Evolutionary conservation across 2,888 invertebrate genomes (phyloP), one percentile per base, ranked within the genome.

Genomic region (Epistrophella euchroma): DNA sequence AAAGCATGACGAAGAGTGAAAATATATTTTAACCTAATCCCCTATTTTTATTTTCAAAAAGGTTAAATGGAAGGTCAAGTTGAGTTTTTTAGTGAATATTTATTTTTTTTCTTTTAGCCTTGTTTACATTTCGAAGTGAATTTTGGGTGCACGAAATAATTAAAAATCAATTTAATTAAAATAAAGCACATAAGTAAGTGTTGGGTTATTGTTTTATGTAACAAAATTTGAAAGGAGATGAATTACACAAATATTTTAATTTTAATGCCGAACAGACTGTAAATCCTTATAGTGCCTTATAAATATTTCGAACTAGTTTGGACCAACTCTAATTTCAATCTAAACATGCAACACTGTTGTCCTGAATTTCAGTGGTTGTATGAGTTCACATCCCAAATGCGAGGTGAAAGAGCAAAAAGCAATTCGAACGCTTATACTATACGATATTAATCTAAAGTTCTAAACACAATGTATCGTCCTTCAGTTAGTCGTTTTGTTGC

Each of bases 381-480:
- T 15, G n/a, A 28, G 25, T 52, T 15, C 25, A 43, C 22, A 52
- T 45, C 45, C 19, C 25, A 9, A 13, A 58, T 64, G 47, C 22
- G 19, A 66, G 76, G 50, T 64, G 40, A 45, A 66, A 66, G 72
- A 58, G 17, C 45, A 73, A 82, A 82, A 68, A 50, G 35, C 82
- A 52, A 35, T 45, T 35, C 58, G 17, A 79, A 66, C 58, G 50
- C 58, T 32, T 55, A 40, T 45, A 19, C 55, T 40, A 40, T 45
- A 19, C 55, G 72, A 77, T 77, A 58, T 60, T 17, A 71, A 82
- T 82, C 76, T 72, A 52, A 52, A 52, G 25, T 52, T 52, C 52
- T 28, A 75, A 75, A 47, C 56, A 76, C 47, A 71, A 64, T 64
- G 62, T 71, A 55, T 25, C 28, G 35, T 25, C 25, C 62, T 25